Percentiles rank a stretch among this genome's conserved stretches.
phyloP scores from a whole-genome alignment of 2,113 vertebrate genomes.

The Leiothrix lutea region DNA sequence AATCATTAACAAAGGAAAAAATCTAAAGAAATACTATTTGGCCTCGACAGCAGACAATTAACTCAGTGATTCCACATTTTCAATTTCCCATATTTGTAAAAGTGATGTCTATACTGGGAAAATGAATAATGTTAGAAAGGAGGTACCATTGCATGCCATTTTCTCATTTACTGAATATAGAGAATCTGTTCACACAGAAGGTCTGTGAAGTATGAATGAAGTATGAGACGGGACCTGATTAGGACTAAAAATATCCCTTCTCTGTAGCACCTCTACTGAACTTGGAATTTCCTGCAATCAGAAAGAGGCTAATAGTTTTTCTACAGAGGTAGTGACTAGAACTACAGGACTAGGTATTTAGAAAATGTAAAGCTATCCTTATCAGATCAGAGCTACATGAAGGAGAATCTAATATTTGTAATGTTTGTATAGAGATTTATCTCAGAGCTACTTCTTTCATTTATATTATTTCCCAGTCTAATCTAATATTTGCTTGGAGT shows the following conservation, averaged over 20 bases:
- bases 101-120: background rate
- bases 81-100: background rate
- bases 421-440: constrained; percentile 79
- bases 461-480: constrained; percentile 72
- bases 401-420: constrained; percentile 78
- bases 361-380: constrained; percentile 65
- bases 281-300: background rate
- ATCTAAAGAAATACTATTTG: background rate
- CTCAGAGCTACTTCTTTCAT: constrained; percentile 63
- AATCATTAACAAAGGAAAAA: background rate
- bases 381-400: constrained; percentile 64
- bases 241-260: background rate
- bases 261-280: background rate
- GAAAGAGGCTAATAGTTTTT: background rate
- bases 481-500: constrained; percentile 77
- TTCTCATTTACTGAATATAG: background rate
- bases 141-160: background rate
- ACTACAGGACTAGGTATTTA: constrained; percentile 53
- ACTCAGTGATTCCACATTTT: background rate
- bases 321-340: constrained; percentile 10
- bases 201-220: background rate
- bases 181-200: background rate
- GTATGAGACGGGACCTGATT: background rate
- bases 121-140: background rate
- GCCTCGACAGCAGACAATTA: background rate